Conservation (phyloP, 2,888 invertebrate genomes). For the Pandemis heparana region DNA sequence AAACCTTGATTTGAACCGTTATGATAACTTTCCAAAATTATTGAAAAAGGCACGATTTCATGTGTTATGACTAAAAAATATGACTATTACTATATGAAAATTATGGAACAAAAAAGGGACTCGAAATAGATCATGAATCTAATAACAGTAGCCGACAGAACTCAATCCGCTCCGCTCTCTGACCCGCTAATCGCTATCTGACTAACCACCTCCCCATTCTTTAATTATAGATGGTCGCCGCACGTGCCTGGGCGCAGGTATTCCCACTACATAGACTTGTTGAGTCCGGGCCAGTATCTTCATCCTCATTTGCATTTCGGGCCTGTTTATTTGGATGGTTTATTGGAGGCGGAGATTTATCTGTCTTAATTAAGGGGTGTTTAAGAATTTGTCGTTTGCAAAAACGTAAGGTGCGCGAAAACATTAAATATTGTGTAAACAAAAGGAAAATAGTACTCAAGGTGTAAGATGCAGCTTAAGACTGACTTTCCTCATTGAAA, state of each 20-base stretch:
- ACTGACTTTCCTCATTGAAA: too few relatives aligned
- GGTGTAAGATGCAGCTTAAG: too few relatives aligned
- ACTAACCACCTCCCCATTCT: conserved; percentile 8
- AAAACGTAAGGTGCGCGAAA: not conserved
- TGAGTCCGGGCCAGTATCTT: conserved; percentile 30
- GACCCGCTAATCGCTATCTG: not conserved
- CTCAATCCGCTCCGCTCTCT: not conserved
- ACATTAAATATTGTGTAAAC: not conserved
- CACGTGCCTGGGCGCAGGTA: conserved; percentile 33
- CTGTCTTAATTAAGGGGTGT: conserved; percentile 31
- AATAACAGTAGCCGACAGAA: not conserved
- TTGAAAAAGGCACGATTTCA: too few relatives aligned
- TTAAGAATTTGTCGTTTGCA: conserved; percentile 10
- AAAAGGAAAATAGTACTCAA: too few relatives aligned
- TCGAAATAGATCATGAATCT: too few relatives aligned
- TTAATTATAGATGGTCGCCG: conserved; percentile 38
- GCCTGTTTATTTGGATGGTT: conserved; percentile 38
- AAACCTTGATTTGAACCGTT: too few relatives aligned
- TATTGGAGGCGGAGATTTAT: conserved; percentile 32
- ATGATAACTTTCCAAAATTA: too few relatives aligned
- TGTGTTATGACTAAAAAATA: too few relatives aligned
- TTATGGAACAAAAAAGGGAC: too few relatives aligned
- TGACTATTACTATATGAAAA: too few relatives aligned
- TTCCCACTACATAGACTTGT: conserved; percentile 37
- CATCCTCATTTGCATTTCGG: conserved; percentile 36